Evolutionary conservation across 2,797 vertebrate species (phyloP).

Genomic region (Sylvia borin): DNA sequence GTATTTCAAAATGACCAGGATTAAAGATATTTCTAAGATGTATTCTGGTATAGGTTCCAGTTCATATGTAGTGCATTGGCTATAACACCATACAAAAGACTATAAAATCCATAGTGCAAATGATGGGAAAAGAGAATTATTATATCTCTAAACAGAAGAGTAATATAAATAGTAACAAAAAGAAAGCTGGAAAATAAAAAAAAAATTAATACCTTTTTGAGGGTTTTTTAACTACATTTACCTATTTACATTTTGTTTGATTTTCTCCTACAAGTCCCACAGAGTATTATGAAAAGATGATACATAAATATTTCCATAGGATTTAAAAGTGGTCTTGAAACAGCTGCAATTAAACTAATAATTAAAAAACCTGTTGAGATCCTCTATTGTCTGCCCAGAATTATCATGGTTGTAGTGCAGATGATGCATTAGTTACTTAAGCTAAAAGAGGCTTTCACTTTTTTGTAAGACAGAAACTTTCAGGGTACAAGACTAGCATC

Average conservation of each 20-base stretch:
- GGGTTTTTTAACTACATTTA: not conserved
- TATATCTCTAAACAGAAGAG: not conserved
- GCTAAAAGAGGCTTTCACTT: not conserved
- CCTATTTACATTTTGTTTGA: not conserved
- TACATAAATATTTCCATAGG: not conserved
- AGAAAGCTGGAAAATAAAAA: not conserved
- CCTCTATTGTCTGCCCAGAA: not conserved
- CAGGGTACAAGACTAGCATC: not conserved
- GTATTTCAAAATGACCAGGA: not conserved
- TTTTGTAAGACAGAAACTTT: not conserved
- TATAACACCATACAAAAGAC: not conserved
- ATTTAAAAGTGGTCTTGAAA: conserved; percentile 1
- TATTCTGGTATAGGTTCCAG: not conserved
- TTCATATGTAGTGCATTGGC: not conserved
- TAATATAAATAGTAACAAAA: not conserved
- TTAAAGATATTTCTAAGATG: not conserved
- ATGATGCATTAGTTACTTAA: accelerated
- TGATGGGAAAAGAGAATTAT: not conserved
- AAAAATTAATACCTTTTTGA: not conserved
- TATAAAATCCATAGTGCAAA: not conserved
- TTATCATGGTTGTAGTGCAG: not conserved
- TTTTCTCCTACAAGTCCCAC: not conserved
- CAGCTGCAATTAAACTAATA: not conserved
- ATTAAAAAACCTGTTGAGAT: not conserved
- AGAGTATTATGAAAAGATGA: not conserved